Evolutionary conservation across 30 jellyfish, hydroid and myxozoan species (phyloP).

Genomic region (Aurelia coerulea): DNA sequence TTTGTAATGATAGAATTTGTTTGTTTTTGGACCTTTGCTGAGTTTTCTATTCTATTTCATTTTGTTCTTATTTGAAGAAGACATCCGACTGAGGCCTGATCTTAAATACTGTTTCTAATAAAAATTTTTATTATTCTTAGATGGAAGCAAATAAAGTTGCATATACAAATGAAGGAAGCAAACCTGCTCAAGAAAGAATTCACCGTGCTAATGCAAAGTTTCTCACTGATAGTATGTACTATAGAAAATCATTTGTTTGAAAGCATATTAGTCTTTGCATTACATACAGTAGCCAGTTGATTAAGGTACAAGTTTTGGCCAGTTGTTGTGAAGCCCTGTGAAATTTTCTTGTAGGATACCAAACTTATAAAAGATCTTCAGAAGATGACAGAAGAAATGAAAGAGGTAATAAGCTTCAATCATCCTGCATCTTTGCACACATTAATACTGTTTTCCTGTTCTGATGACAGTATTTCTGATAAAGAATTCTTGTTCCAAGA

Average conservation of each 20-base stretch:
- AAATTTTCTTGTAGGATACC: conserved; percentile 18
- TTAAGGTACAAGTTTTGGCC: background rate
- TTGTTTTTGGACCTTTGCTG: background rate
- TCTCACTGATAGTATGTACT: conserved; percentile 50
- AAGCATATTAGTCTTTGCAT: background rate
- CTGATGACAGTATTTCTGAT: background rate
- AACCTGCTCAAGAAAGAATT: conserved; percentile 16
- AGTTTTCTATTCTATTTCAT: no score
- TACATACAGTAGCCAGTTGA: background rate
- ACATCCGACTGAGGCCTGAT: background rate
- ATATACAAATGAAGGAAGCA: conserved; percentile 1
- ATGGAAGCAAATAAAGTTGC: conserved; percentile 10
- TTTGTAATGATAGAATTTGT: background rate
- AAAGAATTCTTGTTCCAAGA: no score
- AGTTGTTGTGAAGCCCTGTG: background rate
- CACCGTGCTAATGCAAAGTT: conserved; percentile 34
- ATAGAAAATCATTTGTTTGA: background rate
- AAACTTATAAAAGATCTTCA: background rate
- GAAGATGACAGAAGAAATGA: conserved; percentile 17
- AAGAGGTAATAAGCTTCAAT: background rate
- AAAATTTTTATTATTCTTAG: background rate
- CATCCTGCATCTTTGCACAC: no score
- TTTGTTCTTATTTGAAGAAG: background rate
- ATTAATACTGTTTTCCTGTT: background rate
- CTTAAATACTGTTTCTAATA: background rate